Conservation (phyloP, 2,113 vertebrate species). For the Ranitomeya variabilis region DNA sequence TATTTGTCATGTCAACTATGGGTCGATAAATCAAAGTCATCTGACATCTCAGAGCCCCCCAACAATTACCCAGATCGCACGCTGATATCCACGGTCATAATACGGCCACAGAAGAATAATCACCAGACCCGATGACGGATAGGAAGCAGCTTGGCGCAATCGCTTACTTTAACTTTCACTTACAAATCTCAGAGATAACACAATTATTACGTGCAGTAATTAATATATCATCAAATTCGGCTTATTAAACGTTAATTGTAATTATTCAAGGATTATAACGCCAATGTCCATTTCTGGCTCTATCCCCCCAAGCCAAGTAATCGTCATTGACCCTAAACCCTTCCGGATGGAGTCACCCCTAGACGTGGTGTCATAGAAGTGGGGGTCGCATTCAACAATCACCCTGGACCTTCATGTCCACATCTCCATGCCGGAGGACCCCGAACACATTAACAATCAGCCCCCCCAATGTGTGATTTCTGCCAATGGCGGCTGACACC, state of each 20-base stretch:
- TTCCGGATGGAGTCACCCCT: too few species aligned
- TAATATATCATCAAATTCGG: not conserved
- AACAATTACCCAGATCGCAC: not conserved
- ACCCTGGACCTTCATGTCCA: too few species aligned
- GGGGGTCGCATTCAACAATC: too few species aligned
- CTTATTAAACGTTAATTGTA: not conserved
- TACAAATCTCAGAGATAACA: not conserved
- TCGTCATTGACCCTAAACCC: not conserved
- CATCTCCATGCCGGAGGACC: too few species aligned
- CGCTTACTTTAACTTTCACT: not conserved
- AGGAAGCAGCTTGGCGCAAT: not conserved
- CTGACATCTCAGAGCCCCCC: not conserved
- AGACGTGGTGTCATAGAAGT: too few species aligned
- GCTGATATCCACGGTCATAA: not conserved
- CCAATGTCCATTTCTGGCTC: too few species aligned
- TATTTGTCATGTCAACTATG: not conserved
- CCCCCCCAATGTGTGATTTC: too few species aligned
- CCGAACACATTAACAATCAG: too few species aligned
- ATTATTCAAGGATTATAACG: too few species aligned
- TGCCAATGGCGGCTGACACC: too few species aligned
- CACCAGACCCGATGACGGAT: constrained; percentile 18
- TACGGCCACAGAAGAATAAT: not conserved
- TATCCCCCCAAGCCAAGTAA: too few species aligned
- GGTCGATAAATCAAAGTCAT: not conserved
- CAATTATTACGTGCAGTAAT: not conserved